Evolutionary conservation across 2,797 vertebrate genomes (phyloP), one percentile per base, ranked within the genome.

Genomic region (Anisognathus igniventris): DNA sequence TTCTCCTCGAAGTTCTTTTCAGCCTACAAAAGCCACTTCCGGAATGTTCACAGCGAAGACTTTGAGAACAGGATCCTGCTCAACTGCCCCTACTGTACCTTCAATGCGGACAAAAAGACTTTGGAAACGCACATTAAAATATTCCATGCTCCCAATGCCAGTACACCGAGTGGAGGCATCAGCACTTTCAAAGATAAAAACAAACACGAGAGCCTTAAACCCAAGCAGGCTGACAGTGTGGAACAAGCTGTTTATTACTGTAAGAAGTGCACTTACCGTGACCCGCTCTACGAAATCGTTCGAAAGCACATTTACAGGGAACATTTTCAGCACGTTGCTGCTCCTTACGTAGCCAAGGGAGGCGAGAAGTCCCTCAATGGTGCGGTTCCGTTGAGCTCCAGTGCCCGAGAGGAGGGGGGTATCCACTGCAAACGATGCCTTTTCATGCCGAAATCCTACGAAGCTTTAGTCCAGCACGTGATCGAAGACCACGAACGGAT

Each of bases 211-310:
- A 98, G 98, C 98, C 98, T 98, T 97, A 99, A 98, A 97, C 97
- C 97, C 92, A 98, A 98, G 95, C 98, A 98, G 44, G 98, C 98
- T 95, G 99, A 99, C 97, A 99, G 98, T 80, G 97, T 99, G 97
- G 99, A 99, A 92, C 99, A 99, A 98, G 99, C 99, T n/a, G 99
- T 99, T 97, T 99, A 99, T 98, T 99, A 99, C 98, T 99, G 99
- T 97, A 99, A 99, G 98, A 99, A 99, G 98, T 99, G 99, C 98
- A 99, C 99, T 98, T 99, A 99, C 98, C 98, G 99, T 97, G 99
- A 99, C 98, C 99, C 99, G 96, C 98, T 99, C 72, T 99, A 99
- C 94, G 99, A 99, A 97, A 99, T 99, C 82, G 99, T 99, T 97
- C 98, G 99, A 95, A 99, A 99, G 98, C 99, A 99, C 98, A 99